Evolutionary conservation across 2,797 vertebrate species (phyloP), one percentile per base, ranked within the genome.

Genomic region (Mallotus villosus): DNA sequence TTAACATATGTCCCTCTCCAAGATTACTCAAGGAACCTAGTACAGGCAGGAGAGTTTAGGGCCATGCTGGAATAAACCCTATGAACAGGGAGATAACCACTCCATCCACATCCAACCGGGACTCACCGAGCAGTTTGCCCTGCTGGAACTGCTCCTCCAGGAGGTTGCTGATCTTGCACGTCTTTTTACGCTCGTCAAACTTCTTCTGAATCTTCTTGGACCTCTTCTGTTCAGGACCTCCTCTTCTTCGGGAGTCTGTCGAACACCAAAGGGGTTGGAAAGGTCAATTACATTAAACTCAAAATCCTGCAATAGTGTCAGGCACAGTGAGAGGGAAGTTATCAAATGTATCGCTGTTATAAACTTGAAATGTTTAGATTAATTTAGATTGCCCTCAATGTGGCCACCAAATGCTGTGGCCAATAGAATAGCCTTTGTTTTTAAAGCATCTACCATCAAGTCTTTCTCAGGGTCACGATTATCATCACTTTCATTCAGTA

Each of bases 181-280:
- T 95, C 90, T 99, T 99, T 85, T 96, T 96, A 63, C 97, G 93
- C n/a, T 96, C 94, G 3, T 99, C 96, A 0, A 97, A 97, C 79
- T 99, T 99, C 85, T 98, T 99, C 89, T 98, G 96, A 77, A 95
- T 97, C 90, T 95, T 99, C 90, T 98, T 99, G 19, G 97, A 98
- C 79, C 97, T 92, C 71, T 99, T 99, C 90, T 99, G 88, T 99
- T 99, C 82, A 99, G 88, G 67, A 97, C 94, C 71, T 99, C 97
- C 75, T 99, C 98, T 75, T 99, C 98, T 70, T 99, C 98, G 51
- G 97, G 95, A 75, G 95, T 98, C 98, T 99, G 73, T n/a, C 51
- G 6, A 55, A 55, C 41, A 46, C 11, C 41, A 46, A 46, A 12
- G 9, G 41, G 12, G 41, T 46, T 46, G 12, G 12, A 46, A 46